Conservation (phyloP, 2,888 invertebrate species). For the Drosophila macrospina region DNA sequence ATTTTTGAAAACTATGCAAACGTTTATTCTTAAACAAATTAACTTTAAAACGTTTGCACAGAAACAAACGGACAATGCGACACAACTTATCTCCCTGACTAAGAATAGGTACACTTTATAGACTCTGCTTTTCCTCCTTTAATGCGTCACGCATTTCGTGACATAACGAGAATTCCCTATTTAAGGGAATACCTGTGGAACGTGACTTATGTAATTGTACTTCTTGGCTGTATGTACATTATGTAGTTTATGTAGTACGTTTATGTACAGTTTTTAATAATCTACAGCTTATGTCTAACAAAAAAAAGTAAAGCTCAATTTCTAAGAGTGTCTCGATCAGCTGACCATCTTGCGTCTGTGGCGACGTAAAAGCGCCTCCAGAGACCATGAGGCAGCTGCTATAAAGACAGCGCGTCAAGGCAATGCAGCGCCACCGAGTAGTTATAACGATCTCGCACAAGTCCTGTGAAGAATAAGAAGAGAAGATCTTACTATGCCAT, state of each 20-base stretch:
- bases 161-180: no score
- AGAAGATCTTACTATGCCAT: neutral
- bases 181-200: neutral
- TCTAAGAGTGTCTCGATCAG: constrained; percentile 13
- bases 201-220: no score
- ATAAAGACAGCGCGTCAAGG: constrained; percentile 89
- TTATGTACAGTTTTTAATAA: neutral
- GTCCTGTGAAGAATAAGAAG: constrained; percentile 85
- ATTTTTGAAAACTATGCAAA: no score
- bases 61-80: no score
- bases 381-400: constrained; percentile 88
- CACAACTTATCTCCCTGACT: no score
- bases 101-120: no score
- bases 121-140: no score
- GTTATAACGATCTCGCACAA: constrained; percentile 88
- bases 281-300: constrained; percentile 9
- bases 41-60: no score
- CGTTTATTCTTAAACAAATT: no score
- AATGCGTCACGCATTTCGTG: no score
- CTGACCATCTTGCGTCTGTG: constrained; percentile 42
- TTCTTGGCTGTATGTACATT: constrained; percentile 30
- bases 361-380: constrained; percentile 85
- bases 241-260: neutral
- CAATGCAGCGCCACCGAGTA: constrained; percentile 88
- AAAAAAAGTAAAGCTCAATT: constrained; percentile 8